Conservation (phyloP, 2,888 invertebrate genomes). For the Latrodectus hesperus region DNA sequence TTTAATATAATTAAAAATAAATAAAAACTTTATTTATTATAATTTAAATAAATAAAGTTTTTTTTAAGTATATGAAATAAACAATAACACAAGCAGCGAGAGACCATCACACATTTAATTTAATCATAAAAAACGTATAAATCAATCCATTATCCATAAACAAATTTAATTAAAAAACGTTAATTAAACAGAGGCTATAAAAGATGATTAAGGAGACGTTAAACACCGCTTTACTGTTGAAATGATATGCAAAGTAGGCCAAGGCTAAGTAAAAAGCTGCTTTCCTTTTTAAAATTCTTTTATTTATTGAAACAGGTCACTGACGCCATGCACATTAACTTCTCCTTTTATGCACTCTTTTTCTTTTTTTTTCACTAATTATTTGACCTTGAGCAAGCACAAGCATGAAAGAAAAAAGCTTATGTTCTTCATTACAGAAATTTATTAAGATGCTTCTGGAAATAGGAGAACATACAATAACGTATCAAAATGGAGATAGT, state of each 20-base stretch:
- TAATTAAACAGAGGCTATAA: too few species aligned
- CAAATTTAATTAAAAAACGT: too few species aligned
- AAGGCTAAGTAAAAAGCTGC: slow-evolving; percentile 22
- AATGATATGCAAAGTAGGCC: slow-evolving; percentile 14
- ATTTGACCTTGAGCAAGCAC: slow-evolving; percentile 40
- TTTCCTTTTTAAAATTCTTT: slow-evolving; percentile 8
- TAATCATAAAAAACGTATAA: too few species aligned
- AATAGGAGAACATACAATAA: background rate
- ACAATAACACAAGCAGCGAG: too few species aligned
- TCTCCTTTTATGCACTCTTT: background rate
- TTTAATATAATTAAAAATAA: too few species aligned
- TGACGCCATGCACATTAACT: slow-evolving; percentile 22
- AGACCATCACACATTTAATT: too few species aligned
- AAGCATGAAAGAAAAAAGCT: background rate
- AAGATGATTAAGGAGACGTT: background rate
- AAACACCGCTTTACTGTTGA: background rate
- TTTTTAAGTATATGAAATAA: too few species aligned
- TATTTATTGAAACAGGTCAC: slow-evolving; percentile 42
- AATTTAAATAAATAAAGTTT: too few species aligned
- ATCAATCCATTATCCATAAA: too few species aligned
- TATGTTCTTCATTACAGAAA: background rate
- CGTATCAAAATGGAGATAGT: too few species aligned
- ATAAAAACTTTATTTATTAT: too few species aligned
- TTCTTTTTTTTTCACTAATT: slow-evolving; percentile 14
- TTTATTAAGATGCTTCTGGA: background rate